A percentile compares a stretch with the other conserved stretches of the same genome.
phyloP scores from a whole-genome alignment of 2,888 invertebrate species.

The Stenoptilia bipunctidactyla region DNA sequence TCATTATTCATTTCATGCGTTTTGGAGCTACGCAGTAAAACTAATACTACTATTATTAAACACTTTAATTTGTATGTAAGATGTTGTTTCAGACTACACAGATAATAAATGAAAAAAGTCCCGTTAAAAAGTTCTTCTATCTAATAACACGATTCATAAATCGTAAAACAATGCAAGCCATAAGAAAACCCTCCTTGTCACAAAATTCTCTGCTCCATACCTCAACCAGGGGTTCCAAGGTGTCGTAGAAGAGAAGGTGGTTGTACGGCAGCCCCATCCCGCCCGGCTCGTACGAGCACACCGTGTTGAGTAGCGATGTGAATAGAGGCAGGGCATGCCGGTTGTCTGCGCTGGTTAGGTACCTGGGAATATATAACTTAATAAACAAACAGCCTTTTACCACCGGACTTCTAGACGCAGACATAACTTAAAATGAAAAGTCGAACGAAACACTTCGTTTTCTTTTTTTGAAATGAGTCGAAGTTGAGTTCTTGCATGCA shows the following conservation, averaged over 20 bases:
- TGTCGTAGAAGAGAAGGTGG: slow-evolving; percentile 94
- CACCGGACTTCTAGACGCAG: too few species aligned
- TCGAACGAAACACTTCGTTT: too few species aligned
- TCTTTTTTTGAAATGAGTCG: too few species aligned
- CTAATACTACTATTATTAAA: too few species aligned
- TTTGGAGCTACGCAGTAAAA: too few species aligned
- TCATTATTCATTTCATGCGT: too few species aligned
- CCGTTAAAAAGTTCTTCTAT: slow-evolving; percentile 1
- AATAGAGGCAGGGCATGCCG: slow-evolving; percentile 97
- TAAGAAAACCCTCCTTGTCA: too few species aligned
- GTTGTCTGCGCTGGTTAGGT: slow-evolving; percentile 84
- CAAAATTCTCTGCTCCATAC: too few species aligned
- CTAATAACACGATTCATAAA: too few species aligned
- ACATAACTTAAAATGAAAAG: too few species aligned
- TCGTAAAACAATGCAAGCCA: too few species aligned
- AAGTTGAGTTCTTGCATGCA: background rate
- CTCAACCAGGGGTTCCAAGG: slow-evolving; percentile 94
- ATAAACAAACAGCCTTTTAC: background rate
- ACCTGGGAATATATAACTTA: slow-evolving; percentile 51
- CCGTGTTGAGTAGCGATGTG: slow-evolving; percentile 96
- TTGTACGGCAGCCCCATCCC: slow-evolving; percentile 98
- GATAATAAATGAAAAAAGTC: background rate
- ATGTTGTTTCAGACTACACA: background rate
- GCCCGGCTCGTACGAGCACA: slow-evolving; percentile 98
- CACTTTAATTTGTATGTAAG: too few species aligned